A percentile compares a stretch with the other conserved stretches of the same genome.
Conservation (phyloP, 92 coral and sea anemone species). For the Muricea muricata region DNA sequence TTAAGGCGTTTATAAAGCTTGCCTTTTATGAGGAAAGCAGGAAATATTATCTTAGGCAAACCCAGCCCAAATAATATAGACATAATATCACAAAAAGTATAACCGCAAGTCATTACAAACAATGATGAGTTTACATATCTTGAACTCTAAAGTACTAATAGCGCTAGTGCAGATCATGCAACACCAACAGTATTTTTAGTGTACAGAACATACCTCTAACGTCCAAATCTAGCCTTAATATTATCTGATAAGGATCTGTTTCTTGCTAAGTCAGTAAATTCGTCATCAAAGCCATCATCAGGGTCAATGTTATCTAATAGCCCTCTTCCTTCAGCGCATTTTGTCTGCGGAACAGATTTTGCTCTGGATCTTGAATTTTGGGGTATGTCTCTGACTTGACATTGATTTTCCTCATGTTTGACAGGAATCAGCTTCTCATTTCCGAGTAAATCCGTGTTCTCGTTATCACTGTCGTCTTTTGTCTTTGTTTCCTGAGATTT, state of each 20-base stretch:
- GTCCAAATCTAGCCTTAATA: constrained; percentile 8
- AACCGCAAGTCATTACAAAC: no score
- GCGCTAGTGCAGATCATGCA: no score
- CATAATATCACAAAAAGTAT: no score
- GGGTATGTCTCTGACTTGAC: not conserved
- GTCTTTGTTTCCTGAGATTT: not conserved
- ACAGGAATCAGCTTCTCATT: not conserved
- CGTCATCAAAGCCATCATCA: constrained; percentile 49
- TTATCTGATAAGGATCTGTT: constrained; percentile 29
- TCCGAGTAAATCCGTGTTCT: not conserved
- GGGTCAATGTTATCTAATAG: constrained; percentile 33
- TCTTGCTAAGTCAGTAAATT: constrained; percentile 29
- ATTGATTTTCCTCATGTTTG: not conserved
- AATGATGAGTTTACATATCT: no score
- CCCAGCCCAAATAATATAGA: no score
- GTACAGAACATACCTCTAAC: not conserved
- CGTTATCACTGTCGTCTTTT: not conserved
- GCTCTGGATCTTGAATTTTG: not conserved
- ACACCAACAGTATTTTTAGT: not conserved
- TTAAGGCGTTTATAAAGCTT: no score
- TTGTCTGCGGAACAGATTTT: constrained; percentile 1
- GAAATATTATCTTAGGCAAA: no score
- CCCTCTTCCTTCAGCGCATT: constrained; percentile 31
- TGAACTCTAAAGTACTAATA: no score
- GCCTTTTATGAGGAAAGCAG: no score